These are phyloP conservation scores for Vipera latastei DNA, from an alignment of 2,797 vertebrate genomes.

Conservation along the genomic window DNA sequence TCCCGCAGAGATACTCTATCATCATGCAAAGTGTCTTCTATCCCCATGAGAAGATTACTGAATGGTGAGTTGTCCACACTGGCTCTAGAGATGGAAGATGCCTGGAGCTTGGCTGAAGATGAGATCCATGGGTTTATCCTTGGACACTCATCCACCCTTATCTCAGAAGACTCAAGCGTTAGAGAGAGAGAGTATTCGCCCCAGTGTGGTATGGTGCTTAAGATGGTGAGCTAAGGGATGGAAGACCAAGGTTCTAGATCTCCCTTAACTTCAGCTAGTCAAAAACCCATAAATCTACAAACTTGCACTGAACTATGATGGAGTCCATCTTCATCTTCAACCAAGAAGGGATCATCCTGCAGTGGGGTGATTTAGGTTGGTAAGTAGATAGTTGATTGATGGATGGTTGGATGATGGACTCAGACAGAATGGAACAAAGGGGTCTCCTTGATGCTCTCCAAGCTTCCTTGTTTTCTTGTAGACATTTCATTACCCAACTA, in stretches of 20 bases:
- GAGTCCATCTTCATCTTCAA: neutral
- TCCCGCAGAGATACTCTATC: constrained; percentile 83
- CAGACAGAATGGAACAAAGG: neutral
- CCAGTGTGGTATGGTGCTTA: neutral
- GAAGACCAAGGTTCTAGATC: neutral
- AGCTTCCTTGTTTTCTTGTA: neutral
- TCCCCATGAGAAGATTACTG: constrained; percentile 79
- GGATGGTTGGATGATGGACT: neutral
- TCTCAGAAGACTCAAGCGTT: neutral
- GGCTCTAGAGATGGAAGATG: neutral
- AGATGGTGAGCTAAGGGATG: neutral
- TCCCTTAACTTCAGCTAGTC: neutral
- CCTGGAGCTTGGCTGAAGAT: neutral
- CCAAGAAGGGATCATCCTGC: neutral
- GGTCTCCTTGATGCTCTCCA: neutral
- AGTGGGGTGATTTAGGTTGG: neutral
- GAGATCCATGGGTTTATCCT: neutral
- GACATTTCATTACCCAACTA: neutral
- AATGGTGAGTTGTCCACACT: constrained; percentile 71
- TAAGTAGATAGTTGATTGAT: neutral
- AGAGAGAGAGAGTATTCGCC: too few relatives aligned
- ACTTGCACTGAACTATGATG: neutral
- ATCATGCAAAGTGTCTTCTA: constrained; percentile 91
- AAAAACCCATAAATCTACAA: neutral
- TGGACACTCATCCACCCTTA: too few relatives aligned